phyloP scores from a whole-genome alignment of 2,888 invertebrate species.

The Tetrapedia diversipes region DNA sequence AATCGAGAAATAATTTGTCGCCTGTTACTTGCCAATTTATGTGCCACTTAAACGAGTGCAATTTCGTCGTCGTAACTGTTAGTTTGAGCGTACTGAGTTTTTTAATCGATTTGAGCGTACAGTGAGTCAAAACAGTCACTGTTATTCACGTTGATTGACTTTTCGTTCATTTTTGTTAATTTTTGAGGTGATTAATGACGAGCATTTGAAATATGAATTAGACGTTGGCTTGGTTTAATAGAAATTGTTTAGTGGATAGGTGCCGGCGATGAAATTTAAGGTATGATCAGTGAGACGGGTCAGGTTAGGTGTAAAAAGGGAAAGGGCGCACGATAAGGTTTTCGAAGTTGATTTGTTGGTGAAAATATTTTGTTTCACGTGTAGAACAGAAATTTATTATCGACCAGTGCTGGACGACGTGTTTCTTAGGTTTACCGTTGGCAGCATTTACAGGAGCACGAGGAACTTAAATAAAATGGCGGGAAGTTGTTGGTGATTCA shows the following conservation, averaged over 20 bases:
- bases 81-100: background rate
- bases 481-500: slow-evolving; percentile 12
- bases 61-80: too few relatives aligned
- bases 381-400: slow-evolving; percentile 2
- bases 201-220: background rate
- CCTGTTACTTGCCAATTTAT: background rate
- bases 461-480: slow-evolving; percentile 1
- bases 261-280: background rate
- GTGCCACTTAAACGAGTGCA: background rate
- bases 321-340: background rate
- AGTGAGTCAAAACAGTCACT: background rate
- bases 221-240: background rate
- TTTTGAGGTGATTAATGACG: background rate
- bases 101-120: background rate
- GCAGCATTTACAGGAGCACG: slow-evolving; percentile 39
- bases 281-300: background rate
- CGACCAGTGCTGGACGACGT: slow-evolving; percentile 24
- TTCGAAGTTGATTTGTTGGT: background rate
- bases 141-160: background rate
- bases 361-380: background rate
- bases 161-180: background rate
- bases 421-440: slow-evolving; percentile 29
- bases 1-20: background rate
- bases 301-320: background rate
- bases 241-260: background rate